Evolutionary conservation across 1,140 invertebrate genomes (phyloP).

Genomic region (Dryas iulia): DNA sequence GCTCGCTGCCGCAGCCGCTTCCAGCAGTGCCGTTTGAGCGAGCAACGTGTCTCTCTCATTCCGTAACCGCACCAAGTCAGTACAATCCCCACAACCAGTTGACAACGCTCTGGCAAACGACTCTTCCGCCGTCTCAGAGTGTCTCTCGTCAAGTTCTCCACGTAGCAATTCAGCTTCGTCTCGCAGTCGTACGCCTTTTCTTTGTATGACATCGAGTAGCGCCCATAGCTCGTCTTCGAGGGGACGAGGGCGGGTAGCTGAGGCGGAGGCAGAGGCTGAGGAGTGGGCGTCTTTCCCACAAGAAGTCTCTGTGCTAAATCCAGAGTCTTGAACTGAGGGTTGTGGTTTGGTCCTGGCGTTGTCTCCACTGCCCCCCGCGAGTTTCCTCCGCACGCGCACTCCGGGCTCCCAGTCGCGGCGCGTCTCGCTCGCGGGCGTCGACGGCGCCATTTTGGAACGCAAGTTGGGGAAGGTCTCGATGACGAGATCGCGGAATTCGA

Average conservation of each 20-base stretch:
- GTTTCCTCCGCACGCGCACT: slow-evolving; percentile 86
- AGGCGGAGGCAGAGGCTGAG: slow-evolving; percentile 73
- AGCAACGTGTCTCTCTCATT: slow-evolving; percentile 86
- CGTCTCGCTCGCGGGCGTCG: slow-evolving; percentile 70
- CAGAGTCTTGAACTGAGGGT: slow-evolving; percentile 90
- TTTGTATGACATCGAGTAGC: slow-evolving; percentile 91
- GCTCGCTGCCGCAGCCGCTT: slow-evolving; percentile 82
- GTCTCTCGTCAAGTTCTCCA: slow-evolving; percentile 73
- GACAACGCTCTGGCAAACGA: slow-evolving; percentile 77
- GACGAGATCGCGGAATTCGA: slow-evolving; percentile 94
- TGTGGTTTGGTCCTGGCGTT: slow-evolving; percentile 82
- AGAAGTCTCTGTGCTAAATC: slow-evolving; percentile 91
- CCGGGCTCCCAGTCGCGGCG: slow-evolving; percentile 88
- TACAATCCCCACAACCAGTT: slow-evolving; percentile 59
- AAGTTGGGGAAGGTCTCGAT: slow-evolving; percentile 95
- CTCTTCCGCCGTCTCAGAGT: slow-evolving; percentile 73
- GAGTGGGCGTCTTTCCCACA: slow-evolving; percentile 88
- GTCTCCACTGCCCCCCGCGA: slow-evolving; percentile 82
- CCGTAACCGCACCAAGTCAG: slow-evolving; percentile 81
- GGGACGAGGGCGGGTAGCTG: slow-evolving; percentile 54
- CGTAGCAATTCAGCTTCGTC: slow-evolving; percentile 82
- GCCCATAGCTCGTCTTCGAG: slow-evolving; percentile 91
- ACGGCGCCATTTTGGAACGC: slow-evolving; percentile 86
- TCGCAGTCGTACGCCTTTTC: slow-evolving; percentile 87
- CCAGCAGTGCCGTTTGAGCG: slow-evolving; percentile 86